Conservation (phyloP, 1,140 invertebrate genomes). For the Hycleus phaleratus region DNA sequence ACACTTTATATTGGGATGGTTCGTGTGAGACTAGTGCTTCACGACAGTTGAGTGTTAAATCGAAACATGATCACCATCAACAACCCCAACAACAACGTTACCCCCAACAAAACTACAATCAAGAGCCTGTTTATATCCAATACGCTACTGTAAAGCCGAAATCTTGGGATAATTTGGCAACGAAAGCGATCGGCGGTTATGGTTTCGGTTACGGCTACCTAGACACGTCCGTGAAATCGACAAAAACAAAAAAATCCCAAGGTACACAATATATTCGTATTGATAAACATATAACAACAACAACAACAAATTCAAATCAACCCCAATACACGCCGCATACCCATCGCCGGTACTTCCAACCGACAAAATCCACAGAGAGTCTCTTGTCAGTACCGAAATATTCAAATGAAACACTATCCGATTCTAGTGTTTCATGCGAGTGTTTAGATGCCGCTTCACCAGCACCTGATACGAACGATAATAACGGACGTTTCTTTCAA, state of each 20-base stretch:
- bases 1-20: slow-evolving; percentile 75
- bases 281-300: slow-evolving; percentile 20
- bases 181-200: slow-evolving; percentile 73
- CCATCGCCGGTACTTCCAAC: slow-evolving; percentile 47
- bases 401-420: slow-evolving; percentile 49
- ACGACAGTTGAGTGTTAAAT: slow-evolving; percentile 37
- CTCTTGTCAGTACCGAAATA: slow-evolving; percentile 57
- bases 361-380: slow-evolving; percentile 72
- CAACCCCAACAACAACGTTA: slow-evolving; percentile 39
- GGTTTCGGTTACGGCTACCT: slow-evolving; percentile 77
- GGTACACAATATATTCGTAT: slow-evolving; percentile 29
- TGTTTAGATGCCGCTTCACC: slow-evolving; percentile 48
- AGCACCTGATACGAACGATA: slow-evolving; percentile 26
- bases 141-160: slow-evolving; percentile 65
- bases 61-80: slow-evolving; percentile 40
- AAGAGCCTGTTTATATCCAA: slow-evolving; percentile 46
- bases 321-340: slow-evolving; percentile 43
- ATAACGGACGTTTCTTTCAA: slow-evolving; percentile 40
- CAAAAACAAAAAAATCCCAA: slow-evolving; percentile 21
- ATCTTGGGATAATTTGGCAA: slow-evolving; percentile 76
- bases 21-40: slow-evolving; percentile 40
- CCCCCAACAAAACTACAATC: slow-evolving; percentile 37
- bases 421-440: slow-evolving; percentile 59
- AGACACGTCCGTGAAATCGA: slow-evolving; percentile 46
- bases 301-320: slow-evolving; percentile 17